phyloP scores from a whole-genome alignment of 2,113 vertebrate genomes.

The Mungos mungo region DNA sequence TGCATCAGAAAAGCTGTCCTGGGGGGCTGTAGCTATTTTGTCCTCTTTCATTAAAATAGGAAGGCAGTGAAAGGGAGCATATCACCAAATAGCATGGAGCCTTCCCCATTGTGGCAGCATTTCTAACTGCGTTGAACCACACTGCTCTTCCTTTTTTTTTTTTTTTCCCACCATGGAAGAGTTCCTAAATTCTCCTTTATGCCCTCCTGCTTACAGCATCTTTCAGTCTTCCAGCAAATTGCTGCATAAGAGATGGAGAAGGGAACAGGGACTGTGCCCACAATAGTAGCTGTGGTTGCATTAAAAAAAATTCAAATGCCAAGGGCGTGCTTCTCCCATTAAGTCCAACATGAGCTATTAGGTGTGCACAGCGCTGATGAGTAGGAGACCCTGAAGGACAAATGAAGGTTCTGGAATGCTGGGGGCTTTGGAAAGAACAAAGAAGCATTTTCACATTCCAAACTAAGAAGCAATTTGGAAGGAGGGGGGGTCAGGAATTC shows the following conservation, averaged over 20 bases:
- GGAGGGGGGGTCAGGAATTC: slow-evolving; percentile 11
- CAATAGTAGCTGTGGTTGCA: slow-evolving; percentile 44
- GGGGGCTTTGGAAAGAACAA: slow-evolving; percentile 19
- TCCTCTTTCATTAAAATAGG: slow-evolving; percentile 49
- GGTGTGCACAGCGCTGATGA: slow-evolving; percentile 21
- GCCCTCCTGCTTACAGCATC: slow-evolving; percentile 47
- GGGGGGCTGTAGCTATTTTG: slow-evolving; percentile 50
- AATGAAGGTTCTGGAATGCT: slow-evolving; percentile 25
- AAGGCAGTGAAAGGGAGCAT: slow-evolving; percentile 41
- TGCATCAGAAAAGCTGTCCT: slow-evolving; percentile 52
- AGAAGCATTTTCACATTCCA: slow-evolving; percentile 57
- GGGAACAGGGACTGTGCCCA: slow-evolving; percentile 61
- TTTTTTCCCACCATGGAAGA: background rate
- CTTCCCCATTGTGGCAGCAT: slow-evolving; percentile 45
- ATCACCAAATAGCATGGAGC: background rate
- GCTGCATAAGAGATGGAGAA: slow-evolving; percentile 73
- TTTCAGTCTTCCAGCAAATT: slow-evolving; percentile 67
- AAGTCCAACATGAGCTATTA: slow-evolving; percentile 52
- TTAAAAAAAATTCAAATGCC: slow-evolving; percentile 65
- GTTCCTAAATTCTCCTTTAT: slow-evolving; percentile 60
- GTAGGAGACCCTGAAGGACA: slow-evolving; percentile 40
- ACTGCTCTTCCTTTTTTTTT: slow-evolving; percentile 52
- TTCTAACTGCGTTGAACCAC: slow-evolving; percentile 45
- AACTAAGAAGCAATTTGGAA: slow-evolving; percentile 46
- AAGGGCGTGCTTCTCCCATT: slow-evolving; percentile 17